Conservation (phyloP, 2,888 invertebrate genomes). For the Rhogogaster chlorosoma region DNA sequence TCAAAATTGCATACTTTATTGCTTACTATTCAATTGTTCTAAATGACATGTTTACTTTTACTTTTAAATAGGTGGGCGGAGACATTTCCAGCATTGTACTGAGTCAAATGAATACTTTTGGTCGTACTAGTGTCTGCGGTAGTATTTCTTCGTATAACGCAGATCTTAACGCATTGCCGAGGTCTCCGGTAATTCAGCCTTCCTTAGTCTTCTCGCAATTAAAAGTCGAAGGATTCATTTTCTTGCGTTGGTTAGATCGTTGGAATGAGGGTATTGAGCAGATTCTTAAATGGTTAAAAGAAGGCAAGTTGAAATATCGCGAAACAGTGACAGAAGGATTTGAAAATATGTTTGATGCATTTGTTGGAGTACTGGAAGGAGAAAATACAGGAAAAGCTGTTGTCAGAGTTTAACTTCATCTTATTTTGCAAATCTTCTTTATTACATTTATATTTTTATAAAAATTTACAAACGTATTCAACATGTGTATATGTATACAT, state of each 20-base stretch:
- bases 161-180: constrained; percentile 77
- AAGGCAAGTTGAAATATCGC: constrained; percentile 85
- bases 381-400: constrained; percentile 87
- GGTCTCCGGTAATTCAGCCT: constrained; percentile 80
- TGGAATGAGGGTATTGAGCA: constrained; percentile 79
- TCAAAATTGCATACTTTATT: neutral
- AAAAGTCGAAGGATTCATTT: no score
- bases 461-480: neutral
- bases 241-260: neutral
- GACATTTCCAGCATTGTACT: constrained; percentile 82
- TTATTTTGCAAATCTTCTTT: neutral
- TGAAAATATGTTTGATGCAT: constrained; percentile 86
- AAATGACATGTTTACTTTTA: constrained; percentile 6
- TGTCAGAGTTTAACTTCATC: constrained; percentile 80
- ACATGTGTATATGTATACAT: no score
- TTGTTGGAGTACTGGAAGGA: constrained; percentile 83
- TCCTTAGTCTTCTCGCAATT: no score
- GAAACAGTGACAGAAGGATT: constrained; percentile 87
- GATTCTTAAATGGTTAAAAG: constrained; percentile 83
- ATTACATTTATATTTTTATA: neutral
- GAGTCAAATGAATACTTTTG: constrained; percentile 82
- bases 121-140: constrained; percentile 84
- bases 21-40: no score
- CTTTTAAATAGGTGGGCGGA: constrained; percentile 82
- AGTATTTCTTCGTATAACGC: constrained; percentile 83